Percentiles rank a stretch among this genome's conserved stretches.
Evolutionary conservation across 2,888 invertebrate species (phyloP).

Genomic region (Drosophila limbata): DNA sequence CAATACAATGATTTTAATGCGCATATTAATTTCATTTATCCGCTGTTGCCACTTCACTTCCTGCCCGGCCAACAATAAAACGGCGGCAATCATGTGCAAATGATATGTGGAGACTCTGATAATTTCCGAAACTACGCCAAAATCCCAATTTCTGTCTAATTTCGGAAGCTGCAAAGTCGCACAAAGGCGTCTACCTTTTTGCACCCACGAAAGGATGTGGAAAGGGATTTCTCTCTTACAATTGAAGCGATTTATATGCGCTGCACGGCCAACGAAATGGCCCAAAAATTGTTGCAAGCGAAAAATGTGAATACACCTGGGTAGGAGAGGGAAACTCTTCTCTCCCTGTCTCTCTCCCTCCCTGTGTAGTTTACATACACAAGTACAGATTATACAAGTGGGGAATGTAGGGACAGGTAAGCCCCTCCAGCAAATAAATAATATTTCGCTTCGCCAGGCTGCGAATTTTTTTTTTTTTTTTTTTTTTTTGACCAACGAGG

Average conservation of each 20-base stretch:
- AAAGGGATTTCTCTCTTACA: slow-evolving; percentile 1
- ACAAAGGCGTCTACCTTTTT: slow-evolving; percentile 23
- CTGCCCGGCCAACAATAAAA: slow-evolving; percentile 5
- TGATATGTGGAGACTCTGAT: slow-evolving; percentile 31
- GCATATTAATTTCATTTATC: slow-evolving; percentile 28
- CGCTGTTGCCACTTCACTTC: slow-evolving; percentile 15
- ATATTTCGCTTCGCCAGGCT: slow-evolving; percentile 57
- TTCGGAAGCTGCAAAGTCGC: slow-evolving; percentile 53
- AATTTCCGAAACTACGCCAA: slow-evolving; percentile 31
- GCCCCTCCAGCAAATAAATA: slow-evolving; percentile 60
- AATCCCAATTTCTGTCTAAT: slow-evolving; percentile 54
- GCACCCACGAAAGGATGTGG: neutral
- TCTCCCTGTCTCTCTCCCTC: too few relatives aligned
- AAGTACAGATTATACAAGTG: neutral
- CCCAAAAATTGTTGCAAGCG: slow-evolving; percentile 58
- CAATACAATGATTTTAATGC: slow-evolving; percentile 19
- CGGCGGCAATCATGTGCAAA: slow-evolving; percentile 35
- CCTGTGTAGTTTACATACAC: slow-evolving; percentile 13
- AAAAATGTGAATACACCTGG: slow-evolving; percentile 23
- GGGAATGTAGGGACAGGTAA: slow-evolving; percentile 14
- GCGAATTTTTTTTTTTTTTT: slow-evolving; percentile 8
- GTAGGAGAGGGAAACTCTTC: slow-evolving; percentile 1
- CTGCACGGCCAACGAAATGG: slow-evolving; percentile 46
- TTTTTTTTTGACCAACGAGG: slow-evolving; percentile 41
- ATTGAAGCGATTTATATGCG: slow-evolving; percentile 63